phyloP scores from a whole-genome alignment of 2,888 invertebrate species.

The Lasioglossum villosulum region DNA sequence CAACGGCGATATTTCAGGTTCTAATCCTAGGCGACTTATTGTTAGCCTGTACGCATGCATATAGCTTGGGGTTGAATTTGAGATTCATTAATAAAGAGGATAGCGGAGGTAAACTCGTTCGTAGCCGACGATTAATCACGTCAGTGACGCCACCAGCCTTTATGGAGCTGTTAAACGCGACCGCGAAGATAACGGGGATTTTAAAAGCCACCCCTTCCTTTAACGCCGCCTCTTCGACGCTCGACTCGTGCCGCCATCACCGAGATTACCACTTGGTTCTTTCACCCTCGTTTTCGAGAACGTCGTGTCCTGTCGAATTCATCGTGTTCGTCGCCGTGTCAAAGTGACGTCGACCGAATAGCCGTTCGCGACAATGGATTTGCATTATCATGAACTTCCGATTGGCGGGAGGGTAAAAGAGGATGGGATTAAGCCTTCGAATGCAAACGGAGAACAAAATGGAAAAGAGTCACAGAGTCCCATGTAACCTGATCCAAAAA shows the following conservation, averaged over 20 bases:
- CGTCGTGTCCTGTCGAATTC: background rate
- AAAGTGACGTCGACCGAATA: background rate
- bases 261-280: slow-evolving; percentile 32
- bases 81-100: slow-evolving; percentile 52
- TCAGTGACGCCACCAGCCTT: slow-evolving; percentile 56
- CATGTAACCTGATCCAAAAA: background rate
- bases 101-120: slow-evolving; percentile 41
- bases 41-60: background rate
- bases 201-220: slow-evolving; percentile 49
- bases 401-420: background rate
- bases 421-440: background rate
- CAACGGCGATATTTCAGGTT: slow-evolving; percentile 1
- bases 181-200: slow-evolving; percentile 54
- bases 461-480: background rate
- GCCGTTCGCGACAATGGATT: slow-evolving; percentile 26
- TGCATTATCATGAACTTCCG: slow-evolving; percentile 37
- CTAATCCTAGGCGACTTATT: background rate
- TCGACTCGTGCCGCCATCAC: slow-evolving; percentile 21
- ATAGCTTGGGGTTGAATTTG: background rate
- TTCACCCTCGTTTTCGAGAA: slow-evolving; percentile 3
- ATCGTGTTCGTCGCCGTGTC: background rate
- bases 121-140: slow-evolving; percentile 66
- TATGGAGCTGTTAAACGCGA: slow-evolving; percentile 60
- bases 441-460: background rate
- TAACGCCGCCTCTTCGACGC: slow-evolving; percentile 18